Conservation (phyloP, 2,888 invertebrate species). For the Cephonodes hylas region DNA sequence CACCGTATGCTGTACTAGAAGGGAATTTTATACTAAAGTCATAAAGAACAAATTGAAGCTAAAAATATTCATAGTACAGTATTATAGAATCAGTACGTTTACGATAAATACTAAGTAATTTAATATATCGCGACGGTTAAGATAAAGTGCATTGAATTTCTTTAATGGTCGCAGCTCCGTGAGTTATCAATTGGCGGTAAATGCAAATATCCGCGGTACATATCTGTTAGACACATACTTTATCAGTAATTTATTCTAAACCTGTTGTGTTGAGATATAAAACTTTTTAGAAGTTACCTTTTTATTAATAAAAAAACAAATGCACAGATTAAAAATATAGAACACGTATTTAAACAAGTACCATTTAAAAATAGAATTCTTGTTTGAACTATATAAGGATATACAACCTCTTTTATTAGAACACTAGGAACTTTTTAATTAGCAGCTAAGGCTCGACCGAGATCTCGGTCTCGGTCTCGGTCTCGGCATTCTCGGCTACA, state of each 20-base stretch:
- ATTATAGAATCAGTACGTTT: not conserved
- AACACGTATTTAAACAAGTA: too few species aligned
- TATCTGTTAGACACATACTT: not conserved
- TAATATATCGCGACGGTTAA: constrained; percentile 8
- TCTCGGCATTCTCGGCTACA: too few species aligned
- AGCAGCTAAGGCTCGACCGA: too few species aligned
- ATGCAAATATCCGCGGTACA: constrained; percentile 2
- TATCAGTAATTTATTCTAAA: constrained; percentile 19
- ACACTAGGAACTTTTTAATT: not conserved
- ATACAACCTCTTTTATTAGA: too few species aligned
- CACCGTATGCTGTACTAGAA: too few species aligned
- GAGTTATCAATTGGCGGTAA: constrained; percentile 12
- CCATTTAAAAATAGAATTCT: too few species aligned
- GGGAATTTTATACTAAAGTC: too few species aligned
- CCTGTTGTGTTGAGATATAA: not conserved
- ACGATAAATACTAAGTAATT: constrained; percentile 7
- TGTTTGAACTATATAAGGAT: too few species aligned
- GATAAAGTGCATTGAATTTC: constrained; percentile 1
- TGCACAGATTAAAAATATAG: not conserved
- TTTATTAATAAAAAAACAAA: not conserved
- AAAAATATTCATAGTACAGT: not conserved
- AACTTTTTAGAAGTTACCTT: not conserved
- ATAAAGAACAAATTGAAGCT: not conserved
- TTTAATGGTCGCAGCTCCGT: not conserved
- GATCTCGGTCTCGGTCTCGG: too few species aligned